Conservation (phyloP, 2,113 vertebrate genomes). For the Noturus placidus region DNA sequence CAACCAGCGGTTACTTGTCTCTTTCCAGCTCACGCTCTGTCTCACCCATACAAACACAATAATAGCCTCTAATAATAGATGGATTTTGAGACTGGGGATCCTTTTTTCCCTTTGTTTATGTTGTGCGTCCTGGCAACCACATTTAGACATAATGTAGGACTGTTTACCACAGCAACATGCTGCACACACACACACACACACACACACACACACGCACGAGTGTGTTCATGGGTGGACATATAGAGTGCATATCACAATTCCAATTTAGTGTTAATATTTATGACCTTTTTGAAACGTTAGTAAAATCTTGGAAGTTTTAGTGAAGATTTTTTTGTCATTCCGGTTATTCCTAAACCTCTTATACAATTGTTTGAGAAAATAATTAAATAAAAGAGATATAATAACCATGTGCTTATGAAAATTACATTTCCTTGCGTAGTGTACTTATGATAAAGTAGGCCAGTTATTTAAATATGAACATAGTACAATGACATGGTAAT, state of each 20-base stretch:
- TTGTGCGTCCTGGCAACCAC: constrained; percentile 44
- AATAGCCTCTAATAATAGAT: too few species aligned
- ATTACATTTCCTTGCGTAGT: too few species aligned
- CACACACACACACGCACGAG: neutral
- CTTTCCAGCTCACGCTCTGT: neutral
- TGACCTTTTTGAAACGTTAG: neutral
- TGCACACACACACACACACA: neutral
- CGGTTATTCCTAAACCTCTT: neutral
- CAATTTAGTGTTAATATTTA: neutral
- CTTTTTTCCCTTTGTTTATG: constrained; percentile 38
- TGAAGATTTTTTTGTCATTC: neutral
- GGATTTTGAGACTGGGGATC: constrained; percentile 14
- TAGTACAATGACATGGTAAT: neutral
- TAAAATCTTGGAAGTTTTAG: neutral
- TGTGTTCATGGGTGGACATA: neutral
- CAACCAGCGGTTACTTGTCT: neutral
- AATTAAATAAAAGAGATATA: too few species aligned
- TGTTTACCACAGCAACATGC: neutral
- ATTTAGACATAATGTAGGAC: constrained; percentile 31
- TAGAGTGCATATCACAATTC: neutral
- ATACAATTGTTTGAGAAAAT: too few species aligned
- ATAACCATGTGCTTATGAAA: neutral
- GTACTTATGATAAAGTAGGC: too few species aligned
- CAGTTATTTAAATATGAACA: too few species aligned
- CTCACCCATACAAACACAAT: constrained; percentile 19